Evolutionary conservation across 2,113 vertebrate species (phyloP).

Genomic region (Hypomesus transpacificus): DNA sequence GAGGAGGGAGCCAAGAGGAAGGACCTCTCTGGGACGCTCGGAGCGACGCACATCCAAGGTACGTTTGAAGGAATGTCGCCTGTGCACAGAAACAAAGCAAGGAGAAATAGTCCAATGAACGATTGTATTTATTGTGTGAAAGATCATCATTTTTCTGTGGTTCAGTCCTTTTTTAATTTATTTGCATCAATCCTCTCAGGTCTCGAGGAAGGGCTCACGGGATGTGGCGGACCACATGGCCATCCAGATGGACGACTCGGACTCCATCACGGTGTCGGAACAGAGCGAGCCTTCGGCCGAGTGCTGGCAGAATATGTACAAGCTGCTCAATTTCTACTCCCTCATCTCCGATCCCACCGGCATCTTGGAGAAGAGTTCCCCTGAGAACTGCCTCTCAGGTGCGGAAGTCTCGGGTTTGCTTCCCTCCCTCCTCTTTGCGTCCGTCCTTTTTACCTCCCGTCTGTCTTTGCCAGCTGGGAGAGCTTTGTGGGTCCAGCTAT

Average conservation of each 20-base stretch:
- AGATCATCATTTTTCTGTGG: too few relatives aligned
- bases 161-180: too few relatives aligned
- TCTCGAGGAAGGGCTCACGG: constrained; percentile 93
- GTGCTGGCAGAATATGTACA: constrained; percentile 99
- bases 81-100: too few relatives aligned
- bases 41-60: constrained; percentile 91
- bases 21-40: constrained; percentile 84
- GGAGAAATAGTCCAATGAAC: too few relatives aligned
- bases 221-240: constrained; percentile 96
- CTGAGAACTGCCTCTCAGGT: constrained; percentile 86
- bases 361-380: constrained; percentile 91
- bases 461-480: too few relatives aligned
- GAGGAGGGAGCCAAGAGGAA: constrained; percentile 85
- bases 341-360: constrained; percentile 97
- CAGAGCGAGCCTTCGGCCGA: constrained; percentile 98
- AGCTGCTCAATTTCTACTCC: constrained; percentile 97
- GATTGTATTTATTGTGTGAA: too few relatives aligned
- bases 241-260: constrained; percentile 96
- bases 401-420: constrained; percentile 28
- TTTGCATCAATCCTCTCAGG: constrained; percentile 42
- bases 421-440: background rate
- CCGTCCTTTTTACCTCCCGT: background rate
- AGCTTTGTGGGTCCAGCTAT: too few relatives aligned
- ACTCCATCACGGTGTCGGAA: constrained; percentile 97
- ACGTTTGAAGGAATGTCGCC: background rate